Conservation (phyloP, 2,888 invertebrate species). For the Epinotia brunnichana region DNA sequence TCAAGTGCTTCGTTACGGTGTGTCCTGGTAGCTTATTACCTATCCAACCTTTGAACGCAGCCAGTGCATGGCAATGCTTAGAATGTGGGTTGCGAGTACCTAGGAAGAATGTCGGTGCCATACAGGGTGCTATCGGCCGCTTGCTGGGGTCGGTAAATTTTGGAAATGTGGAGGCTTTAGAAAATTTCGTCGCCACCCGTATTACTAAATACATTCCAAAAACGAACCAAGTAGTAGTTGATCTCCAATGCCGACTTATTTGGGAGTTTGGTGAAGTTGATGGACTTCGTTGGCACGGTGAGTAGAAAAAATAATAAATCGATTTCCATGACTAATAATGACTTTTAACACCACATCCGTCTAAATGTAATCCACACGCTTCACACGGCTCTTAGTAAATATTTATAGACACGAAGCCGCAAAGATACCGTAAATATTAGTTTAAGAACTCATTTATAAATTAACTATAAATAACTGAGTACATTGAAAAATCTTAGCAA, state of each 20-base stretch:
- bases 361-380: not conserved
- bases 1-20: conserved; percentile 80
- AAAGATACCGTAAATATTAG: conserved; percentile 12
- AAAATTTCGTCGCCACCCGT: conserved; percentile 82
- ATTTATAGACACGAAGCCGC: conserved; percentile 8
- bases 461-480: not conserved
- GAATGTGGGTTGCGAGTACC: conserved; percentile 79
- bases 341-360: not conserved
- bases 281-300: conserved; percentile 85
- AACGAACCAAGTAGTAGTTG: conserved; percentile 85
- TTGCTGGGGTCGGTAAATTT: conserved; percentile 79
- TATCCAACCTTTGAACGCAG: conserved; percentile 78
- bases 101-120: conserved; percentile 76
- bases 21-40: conserved; percentile 84
- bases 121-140: conserved; percentile 82
- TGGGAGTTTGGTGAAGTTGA: conserved; percentile 84
- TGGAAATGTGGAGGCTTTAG: conserved; percentile 79
- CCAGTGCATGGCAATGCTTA: conserved; percentile 84
- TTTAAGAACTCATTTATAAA: conserved; percentile 9
- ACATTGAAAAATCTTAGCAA: not conserved
- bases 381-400: conserved; percentile 8
- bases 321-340: not conserved
- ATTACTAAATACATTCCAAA: conserved; percentile 82
- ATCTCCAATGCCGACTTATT: conserved; percentile 85
- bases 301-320: conserved; percentile 47